Base-by-base conservation (phyloP, 1,140 invertebrate species). In the Papilio polyxenes region DNA sequence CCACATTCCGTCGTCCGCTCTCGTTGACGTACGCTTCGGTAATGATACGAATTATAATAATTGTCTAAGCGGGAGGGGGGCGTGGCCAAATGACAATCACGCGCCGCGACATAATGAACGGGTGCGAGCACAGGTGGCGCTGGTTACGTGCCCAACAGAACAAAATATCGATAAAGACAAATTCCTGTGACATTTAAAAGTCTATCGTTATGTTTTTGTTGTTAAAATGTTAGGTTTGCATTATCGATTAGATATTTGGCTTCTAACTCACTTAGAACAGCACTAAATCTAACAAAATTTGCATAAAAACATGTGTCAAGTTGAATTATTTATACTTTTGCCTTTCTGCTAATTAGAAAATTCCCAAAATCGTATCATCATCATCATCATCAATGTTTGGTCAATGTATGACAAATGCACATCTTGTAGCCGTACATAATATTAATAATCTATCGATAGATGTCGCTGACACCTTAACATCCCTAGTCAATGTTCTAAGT, bases 21-120 rank as follows among this genome's bases (percentile, higher is more conserved):
- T 82, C 83, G 81, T 84, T 83, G 78, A 72, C 80, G 81, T 51
- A 44, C 56, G 75, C 75, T 53, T n/a, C 53, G 40, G 87, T 92
- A 92, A 92, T 93, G 84, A 92, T 92, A 91, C 84, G 88, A 89
- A 93, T 93, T 93, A 93, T 87, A 86, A 90, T 92, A 92, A 91
- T 91, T 89, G 88, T 91, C 84, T 89, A 88, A 89, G 89, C 83
- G 82, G 84, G 85, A 69, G 40, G 84, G 82, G 85, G 92, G 92
- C 90, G 91, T 81, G 88, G 87, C 87, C 89, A 90, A 89, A 91
- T 92, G 92, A 93, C 92, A 93, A 92, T 92, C 92, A 92, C 89
- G 91, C 88, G 92, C 88, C 75, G 87, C 84, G 87, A 85, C 83
- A 78, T 92, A 92, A 93, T 92, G 89, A 93, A 84, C 88, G 91